Evolutionary conservation across 2,797 vertebrate species (phyloP).

Genomic region (Pseudocheirus occidentalis): DNA sequence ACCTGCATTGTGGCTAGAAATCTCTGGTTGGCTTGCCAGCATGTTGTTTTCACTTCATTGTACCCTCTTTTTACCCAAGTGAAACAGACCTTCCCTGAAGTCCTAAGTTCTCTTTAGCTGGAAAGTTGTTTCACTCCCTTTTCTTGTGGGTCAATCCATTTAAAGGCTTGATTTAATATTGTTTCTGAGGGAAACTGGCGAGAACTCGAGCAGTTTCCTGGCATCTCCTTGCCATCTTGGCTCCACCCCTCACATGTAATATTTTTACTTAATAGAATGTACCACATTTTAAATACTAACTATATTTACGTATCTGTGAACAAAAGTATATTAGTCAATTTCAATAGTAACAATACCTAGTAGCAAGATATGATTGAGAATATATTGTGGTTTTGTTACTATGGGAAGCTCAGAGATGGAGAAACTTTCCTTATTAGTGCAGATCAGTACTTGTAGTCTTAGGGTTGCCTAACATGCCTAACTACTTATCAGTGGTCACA

Average conservation of each 20-base stretch:
- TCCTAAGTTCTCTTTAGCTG: no score
- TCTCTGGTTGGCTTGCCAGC: no score
- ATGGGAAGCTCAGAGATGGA: neutral
- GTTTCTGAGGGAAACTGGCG: no score
- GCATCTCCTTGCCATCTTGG: no score
- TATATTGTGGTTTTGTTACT: neutral
- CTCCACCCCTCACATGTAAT: neutral
- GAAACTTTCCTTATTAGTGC: neutral
- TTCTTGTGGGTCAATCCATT: no score
- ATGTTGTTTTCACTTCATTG: no score
- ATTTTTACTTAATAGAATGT: conserved; percentile 1
- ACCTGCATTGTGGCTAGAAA: no score
- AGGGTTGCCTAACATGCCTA: neutral
- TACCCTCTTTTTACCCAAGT: no score
- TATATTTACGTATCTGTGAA: neutral
- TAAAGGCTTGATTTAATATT: no score
- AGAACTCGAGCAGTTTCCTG: no score
- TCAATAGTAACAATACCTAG: neutral
- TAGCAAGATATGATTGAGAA: neutral
- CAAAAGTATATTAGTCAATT: neutral
- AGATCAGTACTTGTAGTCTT: neutral
- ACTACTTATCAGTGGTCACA: neutral
- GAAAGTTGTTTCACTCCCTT: no score
- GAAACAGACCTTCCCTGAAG: no score
- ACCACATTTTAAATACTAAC: neutral